These are phyloP conservation scores for Hormiphora californensis DNA, from an alignment of 37 sponge, comb jelly and placozoan genomes.

Conservation along the genomic window DNA sequence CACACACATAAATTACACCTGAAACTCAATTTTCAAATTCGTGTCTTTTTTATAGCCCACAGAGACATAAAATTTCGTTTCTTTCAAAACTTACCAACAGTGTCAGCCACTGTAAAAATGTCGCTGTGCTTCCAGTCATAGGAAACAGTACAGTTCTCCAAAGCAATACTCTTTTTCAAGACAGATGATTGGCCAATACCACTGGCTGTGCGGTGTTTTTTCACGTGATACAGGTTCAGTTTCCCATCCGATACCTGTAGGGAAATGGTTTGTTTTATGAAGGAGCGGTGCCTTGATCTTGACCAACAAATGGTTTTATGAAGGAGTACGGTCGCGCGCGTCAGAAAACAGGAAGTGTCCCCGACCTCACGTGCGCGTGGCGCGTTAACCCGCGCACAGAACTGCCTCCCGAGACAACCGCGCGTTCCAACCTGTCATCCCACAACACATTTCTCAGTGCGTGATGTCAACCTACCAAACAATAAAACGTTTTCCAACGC, in stretches of 20 bases:
- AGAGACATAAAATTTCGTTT: not conserved
- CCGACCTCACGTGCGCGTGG: no score
- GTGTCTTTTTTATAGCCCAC: not conserved
- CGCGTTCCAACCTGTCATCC: no score
- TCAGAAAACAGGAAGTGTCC: no score
- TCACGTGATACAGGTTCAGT: not conserved
- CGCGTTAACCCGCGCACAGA: no score
- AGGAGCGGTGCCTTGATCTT: no score
- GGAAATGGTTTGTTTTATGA: no score
- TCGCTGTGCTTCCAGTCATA: not conserved
- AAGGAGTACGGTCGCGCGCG: no score
- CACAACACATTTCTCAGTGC: no score
- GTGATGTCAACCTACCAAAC: slow-evolving; percentile 2
- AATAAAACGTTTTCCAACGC: slow-evolving; percentile 21
- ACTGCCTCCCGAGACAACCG: no score
- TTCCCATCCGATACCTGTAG: not conserved
- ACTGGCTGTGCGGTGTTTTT: not conserved
- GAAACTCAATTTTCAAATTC: not conserved
- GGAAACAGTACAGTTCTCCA: not conserved
- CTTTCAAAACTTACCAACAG: not conserved
- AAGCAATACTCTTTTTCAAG: not conserved
- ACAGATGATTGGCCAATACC: slow-evolving; percentile 18
- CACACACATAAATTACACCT: no score
- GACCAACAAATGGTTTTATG: no score
- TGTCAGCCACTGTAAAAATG: not conserved